phyloP scores from a whole-genome alignment of 2,888 invertebrate species.

The Latrodectus hesperus region DNA sequence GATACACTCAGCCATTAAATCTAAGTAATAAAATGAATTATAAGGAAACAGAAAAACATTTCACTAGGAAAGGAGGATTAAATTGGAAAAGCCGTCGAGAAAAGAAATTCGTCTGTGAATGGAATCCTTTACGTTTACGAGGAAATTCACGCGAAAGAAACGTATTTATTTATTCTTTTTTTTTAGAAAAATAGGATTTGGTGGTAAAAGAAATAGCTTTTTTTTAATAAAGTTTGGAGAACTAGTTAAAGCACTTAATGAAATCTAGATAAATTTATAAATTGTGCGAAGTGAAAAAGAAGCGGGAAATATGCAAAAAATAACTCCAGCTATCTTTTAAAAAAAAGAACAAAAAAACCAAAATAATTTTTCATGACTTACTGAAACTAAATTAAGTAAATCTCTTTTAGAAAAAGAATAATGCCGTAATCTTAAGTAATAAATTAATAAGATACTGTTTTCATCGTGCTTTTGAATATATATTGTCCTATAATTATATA shows the following conservation, averaged over 20 bases:
- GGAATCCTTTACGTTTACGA: background rate
- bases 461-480: no score
- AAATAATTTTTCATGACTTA: no score
- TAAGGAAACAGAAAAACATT: background rate
- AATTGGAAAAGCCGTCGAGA: constrained; percentile 3
- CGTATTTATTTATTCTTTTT: constrained; percentile 15
- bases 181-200: background rate
- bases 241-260: constrained; percentile 18
- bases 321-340: no score
- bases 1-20: constrained; percentile 30
- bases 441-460: no score
- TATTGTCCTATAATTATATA: no score
- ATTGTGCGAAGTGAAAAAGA: background rate
- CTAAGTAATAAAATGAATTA: constrained; percentile 1
- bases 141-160: constrained; percentile 4
- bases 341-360: no score
- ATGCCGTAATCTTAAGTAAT: no score
- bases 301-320: background rate
- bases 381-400: no score
- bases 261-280: constrained; percentile 26
- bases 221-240: background rate
- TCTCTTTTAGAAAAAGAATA: no score
- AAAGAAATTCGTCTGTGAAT: background rate
- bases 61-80: background rate
- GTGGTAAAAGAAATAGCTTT: background rate